Conservation (phyloP, 2,797 vertebrate genomes). For the Rhincodon typus region DNA sequence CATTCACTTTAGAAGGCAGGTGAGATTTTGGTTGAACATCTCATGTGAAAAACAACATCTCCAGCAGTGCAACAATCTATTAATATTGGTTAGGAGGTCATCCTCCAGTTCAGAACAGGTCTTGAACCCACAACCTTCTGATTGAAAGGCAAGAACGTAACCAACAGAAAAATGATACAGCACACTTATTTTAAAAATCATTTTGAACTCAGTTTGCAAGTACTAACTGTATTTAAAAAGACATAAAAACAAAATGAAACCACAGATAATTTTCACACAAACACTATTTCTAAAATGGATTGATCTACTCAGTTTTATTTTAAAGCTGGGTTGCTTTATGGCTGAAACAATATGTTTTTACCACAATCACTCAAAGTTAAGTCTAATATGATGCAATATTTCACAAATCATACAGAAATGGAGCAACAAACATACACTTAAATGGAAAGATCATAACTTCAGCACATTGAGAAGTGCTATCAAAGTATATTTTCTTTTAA, state of each 20-base stretch:
- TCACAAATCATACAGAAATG: not conserved
- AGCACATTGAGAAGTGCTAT: not conserved
- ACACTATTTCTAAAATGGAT: not conserved
- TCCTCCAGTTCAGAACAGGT: not conserved
- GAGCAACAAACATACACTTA: not conserved
- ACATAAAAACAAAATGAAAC: not conserved
- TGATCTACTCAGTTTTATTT: not conserved
- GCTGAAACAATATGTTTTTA: not conserved
- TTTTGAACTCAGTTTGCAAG: not conserved
- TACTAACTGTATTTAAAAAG: not conserved
- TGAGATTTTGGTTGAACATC: not conserved
- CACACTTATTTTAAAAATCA: not conserved
- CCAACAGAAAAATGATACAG: too few species aligned
- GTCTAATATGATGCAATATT: not conserved
- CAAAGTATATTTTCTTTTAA: not conserved
- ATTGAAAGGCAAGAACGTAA: not conserved
- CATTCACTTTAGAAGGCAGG: not conserved
- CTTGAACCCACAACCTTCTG: not conserved
- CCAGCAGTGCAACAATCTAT: not conserved
- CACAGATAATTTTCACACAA: not conserved
- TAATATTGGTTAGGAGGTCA: not conserved
- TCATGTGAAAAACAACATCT: not conserved
- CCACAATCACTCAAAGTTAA: not conserved
- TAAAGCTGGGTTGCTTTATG: not conserved
- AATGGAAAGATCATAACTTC: not conserved